A percentile compares a stretch with the other conserved stretches of the same genome.
phyloP scores from a whole-genome alignment of 2,888 invertebrate species.

The Dioctria rufipes region DNA sequence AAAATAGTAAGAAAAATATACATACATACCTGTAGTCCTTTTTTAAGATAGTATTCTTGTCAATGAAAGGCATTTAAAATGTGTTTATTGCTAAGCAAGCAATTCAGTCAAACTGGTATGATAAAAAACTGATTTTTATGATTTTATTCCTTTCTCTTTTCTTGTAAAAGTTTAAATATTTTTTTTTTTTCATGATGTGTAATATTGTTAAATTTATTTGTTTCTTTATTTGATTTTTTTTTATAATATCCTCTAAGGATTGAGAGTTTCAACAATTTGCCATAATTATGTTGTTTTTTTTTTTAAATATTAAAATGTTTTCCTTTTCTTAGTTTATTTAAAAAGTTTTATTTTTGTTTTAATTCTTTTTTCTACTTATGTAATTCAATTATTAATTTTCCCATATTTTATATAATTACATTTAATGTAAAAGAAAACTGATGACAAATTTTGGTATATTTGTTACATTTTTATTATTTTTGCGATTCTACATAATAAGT shows the following conservation, averaged over 20 bases:
- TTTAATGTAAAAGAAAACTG: not conserved
- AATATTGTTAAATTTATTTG: not conserved
- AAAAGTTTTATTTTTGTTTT: conserved; percentile 21
- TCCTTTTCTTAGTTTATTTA: not conserved
- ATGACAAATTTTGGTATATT: conserved; percentile 10
- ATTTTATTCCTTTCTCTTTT: conserved; percentile 4
- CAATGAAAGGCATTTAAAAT: conserved; percentile 36
- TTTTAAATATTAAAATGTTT: conserved; percentile 14
- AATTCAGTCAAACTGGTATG: conserved; percentile 25
- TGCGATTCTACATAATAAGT: conserved; percentile 23
- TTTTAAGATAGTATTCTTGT: conserved; percentile 40
- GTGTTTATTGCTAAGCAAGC: conserved; percentile 45
- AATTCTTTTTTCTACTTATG: not conserved
- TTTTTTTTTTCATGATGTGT: conserved; percentile 9
- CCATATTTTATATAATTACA: not conserved
- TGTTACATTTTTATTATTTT: conserved; percentile 6
- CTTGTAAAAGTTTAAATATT: not conserved
- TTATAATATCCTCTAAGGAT: conserved; percentile 24
- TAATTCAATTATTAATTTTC: conserved; percentile 21
- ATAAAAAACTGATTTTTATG: conserved; percentile 25
- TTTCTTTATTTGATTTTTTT: conserved; percentile 15
- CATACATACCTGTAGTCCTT: conserved; percentile 35
- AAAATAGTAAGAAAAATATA: conserved; percentile 35
- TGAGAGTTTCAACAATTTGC: conserved; percentile 1
- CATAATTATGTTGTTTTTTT: conserved; percentile 26